Base-by-base conservation (phyloP, 1,140 invertebrate species). In the Heliconius hewitsoni region DNA sequence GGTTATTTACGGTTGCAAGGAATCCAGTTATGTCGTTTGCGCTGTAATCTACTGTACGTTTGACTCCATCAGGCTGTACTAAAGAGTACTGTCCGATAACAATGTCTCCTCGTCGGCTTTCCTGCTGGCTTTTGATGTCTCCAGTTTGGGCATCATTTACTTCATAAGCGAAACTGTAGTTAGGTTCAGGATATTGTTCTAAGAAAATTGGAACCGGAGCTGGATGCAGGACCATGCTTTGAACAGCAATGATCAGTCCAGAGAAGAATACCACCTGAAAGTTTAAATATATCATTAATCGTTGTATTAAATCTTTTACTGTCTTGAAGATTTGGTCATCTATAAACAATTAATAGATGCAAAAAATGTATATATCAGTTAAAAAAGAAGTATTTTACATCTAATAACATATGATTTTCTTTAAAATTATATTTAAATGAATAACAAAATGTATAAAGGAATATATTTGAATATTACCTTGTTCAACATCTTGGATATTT, bases 111-210 rank as follows among this genome's bases (percentile, higher is more conserved):
- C 91, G 85, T 78, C 94, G 90, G 77, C 87, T 93, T 79, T 95
- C 95, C 19, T 93, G 90, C 78, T 95, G 94, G 71, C 87, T 91
- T 81, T 95, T 95, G 23, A 94, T 84, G 78, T 95, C 95, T 70
- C 95, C 94, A 11, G 94, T 93, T 75, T 93, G 87, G 19, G 90
- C 95, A 84, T 97, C 96, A 85, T 96, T 96, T 3, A 97, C 96
- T 81, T 96, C 95, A 80, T 97, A 97, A 3, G 95, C 94, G 80
- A 96, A 97, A 83, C 95, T 95, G 91, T 97, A 97, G 75, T 88
- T 90, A 1, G 88, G 87, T 70, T 87, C 85, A 50, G 84, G 84
- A 57, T 88, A 87, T 3, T 75, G 84, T 16, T 81, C 83, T 8
- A 89, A 74, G 55, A 85, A 82, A 8, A 89, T 66, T 18, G 91